Evolutionary conservation across 1,140 invertebrate genomes (phyloP), one percentile per base, ranked within the genome.

Genomic region (Ruditapes philippinarum): DNA sequence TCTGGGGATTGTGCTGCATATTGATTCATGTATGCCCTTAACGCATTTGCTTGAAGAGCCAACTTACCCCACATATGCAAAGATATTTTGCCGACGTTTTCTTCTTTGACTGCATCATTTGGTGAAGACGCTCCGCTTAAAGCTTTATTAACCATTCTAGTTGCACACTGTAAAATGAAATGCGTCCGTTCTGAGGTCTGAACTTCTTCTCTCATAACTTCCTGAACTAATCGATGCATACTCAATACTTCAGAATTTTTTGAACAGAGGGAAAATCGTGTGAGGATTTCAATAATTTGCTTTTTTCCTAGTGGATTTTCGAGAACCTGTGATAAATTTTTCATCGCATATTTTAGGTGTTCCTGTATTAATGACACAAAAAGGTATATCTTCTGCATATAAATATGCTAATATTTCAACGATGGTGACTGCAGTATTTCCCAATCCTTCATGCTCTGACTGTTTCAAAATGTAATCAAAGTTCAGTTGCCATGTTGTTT

Each of bases 401-500:
- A 83, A 17, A 68, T 79, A 89, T 12, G 88, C 38, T 0, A 45
- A n/a, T 25, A 84, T 79, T 22, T 83, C 25, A 80, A 89, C 84
- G 0, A 89, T 31, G 0, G 42, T 78, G 0, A 65, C 36, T 19
- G 80, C 88, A 19, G 81, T 9, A 25, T 0, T 54, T 19, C 81
- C 81, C 17, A 84, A 22, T 33, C 81, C 81, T 45, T 79, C 74
- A 38, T 79, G n/a, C 3, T 74, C n/a, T 0, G 87, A 89, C n/a
- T 89, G 65, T 45, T 49, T 40, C 14, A 3, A 14, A 57, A 89
- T 70, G n/a, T 83, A 84, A 17, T 89, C 88, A 51, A 89, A 76
- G 40, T 89, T 89, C 28, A 89, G n/a, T 14, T 49, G 57, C 88
- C 80, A 89, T 17, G 88, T 89, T 40, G 88, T 89, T 17, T 33